Evolutionary conservation across 2,888 invertebrate genomes (phyloP), one percentile per base, ranked within the genome.

Genomic region (Mimachlamys varia): DNA sequence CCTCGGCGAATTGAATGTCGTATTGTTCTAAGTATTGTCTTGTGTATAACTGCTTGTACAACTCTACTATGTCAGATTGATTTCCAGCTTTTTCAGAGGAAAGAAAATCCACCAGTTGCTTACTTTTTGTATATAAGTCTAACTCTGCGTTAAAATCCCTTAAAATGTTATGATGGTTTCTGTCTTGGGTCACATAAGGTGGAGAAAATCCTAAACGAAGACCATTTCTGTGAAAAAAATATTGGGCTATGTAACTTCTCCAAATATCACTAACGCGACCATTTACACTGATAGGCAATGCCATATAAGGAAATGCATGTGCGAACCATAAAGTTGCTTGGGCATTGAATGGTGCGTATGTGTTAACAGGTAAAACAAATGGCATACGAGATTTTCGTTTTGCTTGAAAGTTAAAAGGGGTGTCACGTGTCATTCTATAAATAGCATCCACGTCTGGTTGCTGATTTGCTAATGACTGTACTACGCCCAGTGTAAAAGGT

Each of bases 401-500:
- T 0, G 90, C 88, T 22, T 38, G 58, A 44, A 92, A 92, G 15
- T 89, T 90, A 87, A 92, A 92, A 22, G 92, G 90, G 12, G 90
- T 76, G 33, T 89, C 76, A 17, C 89, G 53, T 4, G 90, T 92
- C 19, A 92, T 76, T 33, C 92, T 55, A 55, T 90, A 92, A 88
- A 92, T 76, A 62, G 92, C 92, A 89, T 92, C 92, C 12, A 92
- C 90, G 88, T 92, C 92, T 5, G 92, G 92, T 88, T 92, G 89
- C 27, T 62, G 27, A 53, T 92, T 90, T 55, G 92, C 92, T 17
- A 92, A 49, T 7, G 90, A 90, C 38, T 92, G 92, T 10, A 92
- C 55, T 37, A 91, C 89, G 5, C 90, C 92, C 12, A 92, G 33
- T 33, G 15, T 17, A 19, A 50, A 27, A 15, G 12, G 3, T 5